phyloP scores from a whole-genome alignment of 2,888 invertebrate genomes.

The Taphrorychus bicolor region DNA sequence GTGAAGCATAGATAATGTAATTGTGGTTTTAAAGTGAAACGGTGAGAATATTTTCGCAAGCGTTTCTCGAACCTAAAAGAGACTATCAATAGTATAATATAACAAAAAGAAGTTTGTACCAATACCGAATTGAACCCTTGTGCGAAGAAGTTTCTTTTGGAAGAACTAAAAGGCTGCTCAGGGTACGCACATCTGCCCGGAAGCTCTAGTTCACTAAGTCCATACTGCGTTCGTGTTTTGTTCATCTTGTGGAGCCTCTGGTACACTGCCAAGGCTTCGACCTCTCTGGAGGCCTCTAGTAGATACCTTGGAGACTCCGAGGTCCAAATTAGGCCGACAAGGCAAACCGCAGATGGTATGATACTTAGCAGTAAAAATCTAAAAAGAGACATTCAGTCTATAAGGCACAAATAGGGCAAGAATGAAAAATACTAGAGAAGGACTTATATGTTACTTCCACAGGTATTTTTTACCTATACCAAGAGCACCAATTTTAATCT shows the following conservation, averaged over 20 bases:
- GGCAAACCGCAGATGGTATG: slow-evolving; percentile 73
- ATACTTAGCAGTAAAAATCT: slow-evolving; percentile 70
- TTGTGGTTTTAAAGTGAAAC: slow-evolving; percentile 68
- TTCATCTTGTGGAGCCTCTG: slow-evolving; percentile 63
- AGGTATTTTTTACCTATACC: too few relatives aligned
- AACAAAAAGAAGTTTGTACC: too few relatives aligned
- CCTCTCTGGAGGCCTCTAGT: slow-evolving; percentile 76
- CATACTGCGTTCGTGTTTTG: slow-evolving; percentile 61
- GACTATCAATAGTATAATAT: too few relatives aligned
- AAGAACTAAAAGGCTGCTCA: slow-evolving; percentile 53
- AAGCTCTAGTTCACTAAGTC: slow-evolving; percentile 73
- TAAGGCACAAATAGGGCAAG: too few relatives aligned
- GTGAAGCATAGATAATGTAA: slow-evolving; percentile 66
- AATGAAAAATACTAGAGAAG: too few relatives aligned
- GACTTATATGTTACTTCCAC: too few relatives aligned
- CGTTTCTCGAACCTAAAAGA: slow-evolving; percentile 76
- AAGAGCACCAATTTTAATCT: too few relatives aligned
- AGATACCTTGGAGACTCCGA: slow-evolving; percentile 78
- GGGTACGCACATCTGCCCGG: slow-evolving; percentile 67
- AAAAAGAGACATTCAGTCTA: too few relatives aligned
- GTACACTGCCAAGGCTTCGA: slow-evolving; percentile 79
- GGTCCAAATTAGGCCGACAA: slow-evolving; percentile 74
- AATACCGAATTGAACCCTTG: not conserved
- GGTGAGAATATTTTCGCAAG: slow-evolving; percentile 72
- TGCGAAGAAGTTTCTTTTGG: slow-evolving; percentile 44